A percentile compares a stretch with the other conserved stretches of the same genome.
Evolutionary conservation across 2,113 vertebrate genomes (phyloP).

Genomic region (Phoenicopterus ruber): DNA sequence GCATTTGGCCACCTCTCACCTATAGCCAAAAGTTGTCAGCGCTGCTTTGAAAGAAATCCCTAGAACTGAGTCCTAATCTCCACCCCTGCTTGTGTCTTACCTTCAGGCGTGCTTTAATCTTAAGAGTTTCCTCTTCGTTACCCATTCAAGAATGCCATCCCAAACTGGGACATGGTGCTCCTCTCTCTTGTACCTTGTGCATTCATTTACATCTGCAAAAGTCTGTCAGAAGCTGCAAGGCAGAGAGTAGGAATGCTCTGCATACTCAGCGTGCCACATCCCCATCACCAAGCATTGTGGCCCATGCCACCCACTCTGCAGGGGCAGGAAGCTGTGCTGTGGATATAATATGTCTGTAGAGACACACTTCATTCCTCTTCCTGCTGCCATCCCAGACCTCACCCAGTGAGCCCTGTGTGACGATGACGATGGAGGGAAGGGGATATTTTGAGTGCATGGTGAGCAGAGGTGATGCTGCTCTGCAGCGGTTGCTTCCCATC

Average conservation of each 20-base stretch:
- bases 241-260: background rate
- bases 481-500: background rate
- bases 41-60: background rate
- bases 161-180: background rate
- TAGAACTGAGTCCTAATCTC: background rate
- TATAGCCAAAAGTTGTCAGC: background rate
- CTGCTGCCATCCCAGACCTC: background rate
- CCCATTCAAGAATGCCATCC: background rate
- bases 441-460: background rate
- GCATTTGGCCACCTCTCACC: background rate
- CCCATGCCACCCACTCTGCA: no score
- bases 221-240: background rate
- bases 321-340: background rate
- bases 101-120: background rate
- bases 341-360: no score
- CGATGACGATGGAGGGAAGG: background rate
- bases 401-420: background rate
- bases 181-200: background rate
- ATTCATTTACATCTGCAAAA: background rate
- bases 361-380: background rate
- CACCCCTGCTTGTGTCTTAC: background rate
- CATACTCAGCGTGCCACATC: accelerated
- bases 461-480: background rate
- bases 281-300: background rate
- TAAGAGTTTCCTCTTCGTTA: background rate